These are phyloP conservation scores for Cynopterus sphinx DNA, from an alignment of 2,797 vertebrate genomes.

Conservation along the genomic window DNA sequence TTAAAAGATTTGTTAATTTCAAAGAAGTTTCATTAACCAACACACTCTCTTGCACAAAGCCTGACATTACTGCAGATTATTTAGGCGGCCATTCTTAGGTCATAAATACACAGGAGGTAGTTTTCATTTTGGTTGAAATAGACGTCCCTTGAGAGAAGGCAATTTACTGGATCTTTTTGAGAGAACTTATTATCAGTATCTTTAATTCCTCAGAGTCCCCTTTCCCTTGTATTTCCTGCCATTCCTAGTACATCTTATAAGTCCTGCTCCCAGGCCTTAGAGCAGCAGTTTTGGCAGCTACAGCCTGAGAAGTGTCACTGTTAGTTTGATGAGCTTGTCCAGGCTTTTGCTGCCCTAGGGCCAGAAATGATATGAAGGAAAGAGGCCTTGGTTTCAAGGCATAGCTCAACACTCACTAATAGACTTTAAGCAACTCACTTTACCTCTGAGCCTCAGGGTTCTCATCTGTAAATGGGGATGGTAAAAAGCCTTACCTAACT, in stretches of 20 bases:
- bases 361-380: not conserved
- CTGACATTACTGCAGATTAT: not conserved
- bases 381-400: not conserved
- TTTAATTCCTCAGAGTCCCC: not conserved
- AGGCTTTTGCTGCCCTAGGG: not conserved
- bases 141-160: not conserved
- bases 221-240: not conserved
- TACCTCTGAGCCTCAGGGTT: not conserved
- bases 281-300: not conserved
- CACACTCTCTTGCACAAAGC: not conserved
- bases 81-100: not conserved
- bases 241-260: not conserved
- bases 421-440: not conserved
- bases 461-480: not conserved
- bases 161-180: slow-evolving; percentile 29
- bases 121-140: not conserved
- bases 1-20: not conserved
- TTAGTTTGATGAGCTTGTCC: not conserved
- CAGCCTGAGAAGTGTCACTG: not conserved
- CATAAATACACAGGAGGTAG: not conserved
- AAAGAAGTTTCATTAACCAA: not conserved
- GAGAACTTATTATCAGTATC: not conserved
- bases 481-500: not conserved
- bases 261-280: not conserved
- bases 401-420: not conserved